phyloP scores from a whole-genome alignment of 1,140 invertebrate genomes.

The Triops longicaudatus region DNA sequence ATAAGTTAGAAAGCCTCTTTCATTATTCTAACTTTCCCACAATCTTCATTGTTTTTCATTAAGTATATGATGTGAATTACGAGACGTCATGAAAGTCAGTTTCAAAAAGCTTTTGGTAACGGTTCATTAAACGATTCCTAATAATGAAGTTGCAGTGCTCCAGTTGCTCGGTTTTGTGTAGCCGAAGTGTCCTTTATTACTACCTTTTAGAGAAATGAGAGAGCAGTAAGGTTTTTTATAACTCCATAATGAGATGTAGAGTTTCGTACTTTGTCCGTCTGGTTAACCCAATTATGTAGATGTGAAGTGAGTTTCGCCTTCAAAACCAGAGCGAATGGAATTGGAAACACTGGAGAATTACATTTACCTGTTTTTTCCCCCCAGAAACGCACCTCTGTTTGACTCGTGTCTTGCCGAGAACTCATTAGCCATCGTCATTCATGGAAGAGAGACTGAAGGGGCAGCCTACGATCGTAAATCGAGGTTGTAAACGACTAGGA shows the following conservation, averaged over 20 bases:
- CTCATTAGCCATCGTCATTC: not conserved
- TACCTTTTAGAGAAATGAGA: not conserved
- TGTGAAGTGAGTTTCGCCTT: not conserved
- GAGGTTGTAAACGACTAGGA: slow-evolving; percentile 6
- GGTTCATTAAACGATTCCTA: slow-evolving; percentile 12
- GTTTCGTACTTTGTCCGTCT: not conserved
- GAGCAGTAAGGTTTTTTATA: not conserved
- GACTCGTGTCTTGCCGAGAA: slow-evolving; percentile 2
- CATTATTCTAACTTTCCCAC: not conserved
- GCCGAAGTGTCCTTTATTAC: not conserved
- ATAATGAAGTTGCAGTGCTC: not conserved
- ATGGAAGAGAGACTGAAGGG: not conserved
- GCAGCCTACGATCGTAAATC: not conserved
- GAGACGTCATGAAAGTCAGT: not conserved
- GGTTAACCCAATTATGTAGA: slow-evolving; percentile 6
- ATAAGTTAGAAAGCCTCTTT: not conserved
- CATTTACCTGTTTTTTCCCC: not conserved
- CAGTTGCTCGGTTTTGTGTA: not conserved
- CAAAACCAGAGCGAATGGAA: not conserved
- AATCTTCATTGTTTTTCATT: not conserved
- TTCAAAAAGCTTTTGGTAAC: not conserved
- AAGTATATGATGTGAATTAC: not conserved
- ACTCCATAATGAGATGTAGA: slow-evolving; percentile 5
- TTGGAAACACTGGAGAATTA: not conserved
- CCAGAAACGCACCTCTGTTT: not conserved